These are phyloP conservation scores for Leucania comma DNA, from an alignment of 2,888 invertebrate genomes.

Conservation along the genomic window DNA sequence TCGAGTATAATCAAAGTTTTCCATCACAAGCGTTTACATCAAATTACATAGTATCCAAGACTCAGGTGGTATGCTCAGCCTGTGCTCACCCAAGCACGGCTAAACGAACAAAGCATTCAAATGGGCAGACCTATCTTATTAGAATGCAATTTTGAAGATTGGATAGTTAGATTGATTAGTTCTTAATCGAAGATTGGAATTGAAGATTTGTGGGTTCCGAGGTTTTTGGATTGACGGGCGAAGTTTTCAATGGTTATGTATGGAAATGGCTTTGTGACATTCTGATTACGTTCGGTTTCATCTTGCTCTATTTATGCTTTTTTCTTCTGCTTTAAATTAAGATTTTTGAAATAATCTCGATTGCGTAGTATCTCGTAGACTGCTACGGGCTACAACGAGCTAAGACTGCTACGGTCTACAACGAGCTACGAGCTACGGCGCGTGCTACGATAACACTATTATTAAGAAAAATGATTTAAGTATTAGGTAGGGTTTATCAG, in stretches of 20 bases:
- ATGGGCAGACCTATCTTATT: conserved; percentile 65
- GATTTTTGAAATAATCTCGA: neutral
- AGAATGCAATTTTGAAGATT: conserved; percentile 71
- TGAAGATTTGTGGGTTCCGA: conserved; percentile 45
- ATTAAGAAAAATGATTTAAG: neutral
- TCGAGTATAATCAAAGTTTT: conserved; percentile 18
- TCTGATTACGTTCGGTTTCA: too few species aligned
- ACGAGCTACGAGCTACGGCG: conserved; percentile 3
- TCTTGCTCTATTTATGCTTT: too few species aligned
- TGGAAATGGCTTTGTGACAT: neutral
- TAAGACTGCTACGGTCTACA: conserved; percentile 6
- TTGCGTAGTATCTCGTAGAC: conserved; percentile 29
- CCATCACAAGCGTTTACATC: conserved; percentile 34
- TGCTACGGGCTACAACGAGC: conserved; percentile 7
- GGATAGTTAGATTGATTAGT: conserved; percentile 63
- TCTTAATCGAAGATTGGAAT: conserved; percentile 46
- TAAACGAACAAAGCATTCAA: conserved; percentile 69
- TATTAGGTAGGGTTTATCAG: too few species aligned
- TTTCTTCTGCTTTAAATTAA: too few species aligned
- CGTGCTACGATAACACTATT: conserved; percentile 6
- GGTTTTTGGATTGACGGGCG: conserved; percentile 45
- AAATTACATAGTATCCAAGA: conserved; percentile 49
- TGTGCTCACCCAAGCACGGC: conserved; percentile 35
- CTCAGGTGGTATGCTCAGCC: conserved; percentile 50
- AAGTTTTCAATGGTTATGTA: conserved; percentile 8